Evolutionary conservation across 2,113 vertebrate species (phyloP).

Genomic region (Phyllopteryx taeniolatus): DNA sequence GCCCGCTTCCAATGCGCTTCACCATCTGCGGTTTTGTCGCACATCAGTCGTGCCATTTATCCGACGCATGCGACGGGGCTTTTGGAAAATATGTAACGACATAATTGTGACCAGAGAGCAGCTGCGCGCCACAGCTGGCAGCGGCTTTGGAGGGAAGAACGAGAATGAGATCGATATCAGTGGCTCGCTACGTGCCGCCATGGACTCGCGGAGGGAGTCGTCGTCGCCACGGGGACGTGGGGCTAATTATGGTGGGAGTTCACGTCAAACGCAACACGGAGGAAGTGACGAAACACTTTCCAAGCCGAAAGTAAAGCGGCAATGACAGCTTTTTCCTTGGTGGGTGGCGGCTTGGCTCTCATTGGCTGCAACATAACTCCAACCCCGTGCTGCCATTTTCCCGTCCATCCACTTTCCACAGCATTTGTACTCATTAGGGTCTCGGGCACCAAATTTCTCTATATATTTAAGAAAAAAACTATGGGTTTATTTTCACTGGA

Average conservation of each 20-base stretch:
- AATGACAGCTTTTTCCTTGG: neutral
- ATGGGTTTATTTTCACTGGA: no score
- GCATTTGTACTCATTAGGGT: no score
- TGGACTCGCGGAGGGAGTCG: neutral
- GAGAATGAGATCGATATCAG: neutral
- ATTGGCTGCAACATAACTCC: no score
- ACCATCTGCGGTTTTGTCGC: conserved; percentile 45
- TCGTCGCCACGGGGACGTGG: neutral
- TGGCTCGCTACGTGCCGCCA: neutral
- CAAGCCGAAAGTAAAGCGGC: neutral
- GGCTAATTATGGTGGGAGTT: conserved; percentile 6
- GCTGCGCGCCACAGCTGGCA: conserved; percentile 39
- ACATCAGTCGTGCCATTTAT: conserved; percentile 32
- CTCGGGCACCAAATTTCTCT: no score
- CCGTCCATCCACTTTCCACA: no score
- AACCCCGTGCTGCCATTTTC: no score
- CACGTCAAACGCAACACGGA: neutral
- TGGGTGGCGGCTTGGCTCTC: no score
- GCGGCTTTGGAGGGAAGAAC: conserved; percentile 19
- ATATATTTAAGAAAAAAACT: no score
- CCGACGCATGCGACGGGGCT: conserved; percentile 17
- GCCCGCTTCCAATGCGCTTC: conserved; percentile 29
- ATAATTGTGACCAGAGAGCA: conserved; percentile 45
- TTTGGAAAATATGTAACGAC: conserved; percentile 22
- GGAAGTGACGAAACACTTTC: neutral